Evolutionary conservation across 2,797 vertebrate species (phyloP).

Genomic region (Sitta carolinensis): DNA sequence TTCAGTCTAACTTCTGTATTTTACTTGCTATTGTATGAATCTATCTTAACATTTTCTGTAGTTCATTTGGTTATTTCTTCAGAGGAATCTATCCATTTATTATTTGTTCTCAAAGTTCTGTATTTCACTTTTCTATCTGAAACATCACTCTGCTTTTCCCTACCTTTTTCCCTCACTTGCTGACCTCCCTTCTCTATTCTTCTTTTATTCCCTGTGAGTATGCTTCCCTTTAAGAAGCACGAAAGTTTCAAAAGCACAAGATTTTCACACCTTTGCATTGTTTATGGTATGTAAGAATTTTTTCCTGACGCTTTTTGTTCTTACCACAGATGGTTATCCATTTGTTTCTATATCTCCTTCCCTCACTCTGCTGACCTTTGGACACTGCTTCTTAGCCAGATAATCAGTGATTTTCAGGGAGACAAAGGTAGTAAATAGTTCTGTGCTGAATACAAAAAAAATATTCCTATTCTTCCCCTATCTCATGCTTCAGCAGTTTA

Average conservation of each 20-base stretch:
- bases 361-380: not conserved
- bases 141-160: not conserved
- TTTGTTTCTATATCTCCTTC: not conserved
- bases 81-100: not conserved
- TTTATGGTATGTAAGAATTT: not conserved
- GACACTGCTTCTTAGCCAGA: not conserved
- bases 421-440: not conserved
- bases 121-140: not conserved
- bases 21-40: not conserved
- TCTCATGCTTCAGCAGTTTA: not conserved
- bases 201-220: not conserved
- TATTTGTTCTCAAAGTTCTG: not conserved
- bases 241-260: not conserved
- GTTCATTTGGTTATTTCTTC: not conserved
- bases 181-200: not conserved
- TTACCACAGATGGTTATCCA: not conserved
- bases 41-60: not conserved
- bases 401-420: not conserved
- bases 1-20: not conserved
- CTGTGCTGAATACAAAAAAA: accelerated
- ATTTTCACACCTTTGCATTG: not conserved
- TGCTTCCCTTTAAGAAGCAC: not conserved
- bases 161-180: not conserved
- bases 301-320: not conserved
- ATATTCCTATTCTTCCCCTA: not conserved